Conservation (phyloP, 53 echinoderm and acorn worm genomes). For the Hippasteria phrygiana region DNA sequence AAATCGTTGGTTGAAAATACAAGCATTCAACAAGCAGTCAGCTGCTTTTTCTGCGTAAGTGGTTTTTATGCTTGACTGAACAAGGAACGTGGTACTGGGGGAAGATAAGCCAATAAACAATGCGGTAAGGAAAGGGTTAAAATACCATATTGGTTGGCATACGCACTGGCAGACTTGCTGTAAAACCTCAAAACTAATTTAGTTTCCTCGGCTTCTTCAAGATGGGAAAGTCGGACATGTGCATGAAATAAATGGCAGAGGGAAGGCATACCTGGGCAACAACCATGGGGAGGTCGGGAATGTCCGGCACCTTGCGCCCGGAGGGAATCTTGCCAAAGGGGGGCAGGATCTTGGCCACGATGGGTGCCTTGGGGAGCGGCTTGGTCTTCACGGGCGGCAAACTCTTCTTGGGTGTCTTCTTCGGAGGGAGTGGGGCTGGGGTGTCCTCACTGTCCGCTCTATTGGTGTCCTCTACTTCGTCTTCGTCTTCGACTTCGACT, state of each 20-base stretch:
- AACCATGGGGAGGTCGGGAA: constrained; percentile 30
- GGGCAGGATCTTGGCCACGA: constrained; percentile 51
- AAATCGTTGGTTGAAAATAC: too few species aligned
- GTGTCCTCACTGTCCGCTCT: too few species aligned
- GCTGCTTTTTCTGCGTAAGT: too few species aligned
- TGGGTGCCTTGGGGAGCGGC: constrained; percentile 59
- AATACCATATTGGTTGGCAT: too few species aligned
- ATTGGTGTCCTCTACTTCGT: constrained; percentile 31
- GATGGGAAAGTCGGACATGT: neutral
- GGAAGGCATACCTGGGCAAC: constrained; percentile 31
- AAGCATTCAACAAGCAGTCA: too few species aligned
- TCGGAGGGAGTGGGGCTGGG: constrained; percentile 39
- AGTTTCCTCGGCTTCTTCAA: too few species aligned
- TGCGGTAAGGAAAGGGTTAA: too few species aligned
- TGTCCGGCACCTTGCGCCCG: constrained; percentile 34
- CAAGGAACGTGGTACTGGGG: too few species aligned
- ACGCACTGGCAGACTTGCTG: too few species aligned
- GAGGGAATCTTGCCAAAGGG: constrained; percentile 42
- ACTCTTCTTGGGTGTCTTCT: constrained; percentile 38
- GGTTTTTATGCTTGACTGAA: too few species aligned
- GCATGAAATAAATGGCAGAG: neutral
- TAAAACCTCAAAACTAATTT: too few species aligned
- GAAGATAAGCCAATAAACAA: too few species aligned
- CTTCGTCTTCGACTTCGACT: constrained; percentile 17
- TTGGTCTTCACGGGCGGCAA: constrained; percentile 33